phyloP scores from a whole-genome alignment of 2,888 invertebrate genomes.

The Mythimna pallens region DNA sequence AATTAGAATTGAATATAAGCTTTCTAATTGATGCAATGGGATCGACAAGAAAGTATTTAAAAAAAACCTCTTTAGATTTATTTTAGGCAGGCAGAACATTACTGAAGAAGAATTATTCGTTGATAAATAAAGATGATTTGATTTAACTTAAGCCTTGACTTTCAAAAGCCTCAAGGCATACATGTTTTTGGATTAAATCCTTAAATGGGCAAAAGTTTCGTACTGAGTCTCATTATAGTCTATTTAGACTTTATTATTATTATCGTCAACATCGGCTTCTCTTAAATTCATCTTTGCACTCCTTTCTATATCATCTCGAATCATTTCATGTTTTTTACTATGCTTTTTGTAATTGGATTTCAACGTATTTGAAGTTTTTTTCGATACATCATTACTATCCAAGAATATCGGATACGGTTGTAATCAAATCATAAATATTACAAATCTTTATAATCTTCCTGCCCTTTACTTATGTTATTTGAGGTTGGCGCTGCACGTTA shows the following conservation, averaged over 20 bases:
- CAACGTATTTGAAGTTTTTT: too few relatives aligned
- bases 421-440: neutral
- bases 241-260: neutral
- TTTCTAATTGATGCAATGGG: constrained; percentile 58
- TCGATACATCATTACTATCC: neutral
- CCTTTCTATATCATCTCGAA: neutral
- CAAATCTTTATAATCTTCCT: neutral
- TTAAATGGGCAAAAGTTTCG: neutral
- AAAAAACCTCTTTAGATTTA: neutral
- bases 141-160: neutral
- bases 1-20: constrained; percentile 23
- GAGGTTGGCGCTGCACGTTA: neutral
- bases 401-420: neutral
- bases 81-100: neutral
- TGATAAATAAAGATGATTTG: neutral
- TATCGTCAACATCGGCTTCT: neutral
- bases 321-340: neutral
- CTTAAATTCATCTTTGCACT: neutral
- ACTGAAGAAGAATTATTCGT: neutral
- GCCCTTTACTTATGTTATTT: neutral
- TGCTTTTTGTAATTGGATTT: too few relatives aligned
- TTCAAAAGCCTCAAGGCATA: neutral
- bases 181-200: neutral
- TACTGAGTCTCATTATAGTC: neutral
- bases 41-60: constrained; percentile 30